Evolutionary conservation across 1,140 invertebrate species (phyloP), one percentile per base, ranked within the genome.

Genomic region (Drosophila athabasca): DNA sequence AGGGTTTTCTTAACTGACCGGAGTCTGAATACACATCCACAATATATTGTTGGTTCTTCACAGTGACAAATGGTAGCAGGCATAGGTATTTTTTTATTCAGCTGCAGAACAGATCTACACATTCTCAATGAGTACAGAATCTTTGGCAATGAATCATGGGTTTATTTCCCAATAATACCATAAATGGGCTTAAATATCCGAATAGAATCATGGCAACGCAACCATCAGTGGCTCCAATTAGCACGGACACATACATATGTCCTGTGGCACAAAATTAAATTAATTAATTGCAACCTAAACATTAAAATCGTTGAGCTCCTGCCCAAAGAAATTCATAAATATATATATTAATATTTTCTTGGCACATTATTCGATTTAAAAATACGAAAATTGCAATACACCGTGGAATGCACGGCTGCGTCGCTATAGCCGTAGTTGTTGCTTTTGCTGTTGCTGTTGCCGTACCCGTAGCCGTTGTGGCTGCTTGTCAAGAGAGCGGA

Each of bases 361-460:
- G 87, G 87, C 87, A 90, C 87, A 90, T 79, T 79, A 90, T 90
- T 85, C 72, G 70, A 85, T 85, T 90, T 90, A 90, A 85, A 90
- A 90, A 90, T 90, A 85, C 82, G 8, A 61, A 69, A 76, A 76
- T 82, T 90, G 74, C 80, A 79, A 76, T 88, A 69, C 61, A 65
- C 64, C 79, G 83, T 88, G 83, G 83, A 87, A 87, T 87, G 83
- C 83, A 79, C 62, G 53, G 50, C 72, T 44, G 62, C 69, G 51
- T 70, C 11, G 46, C 43, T 41, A 41, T 43, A 2, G 31, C 11
- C 29, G 24, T 68, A 41, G 59, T 13, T 11, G 35, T 39, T 39
- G 35, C 9, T 35, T 3, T 39, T 39, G 35, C 1, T 39, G 9
- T 39, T 39, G 35, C 51, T 65, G 44, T 15, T 57, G 35, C 39